phyloP scores from a whole-genome alignment of 2,888 invertebrate species.

The Aleiodes alternator region DNA sequence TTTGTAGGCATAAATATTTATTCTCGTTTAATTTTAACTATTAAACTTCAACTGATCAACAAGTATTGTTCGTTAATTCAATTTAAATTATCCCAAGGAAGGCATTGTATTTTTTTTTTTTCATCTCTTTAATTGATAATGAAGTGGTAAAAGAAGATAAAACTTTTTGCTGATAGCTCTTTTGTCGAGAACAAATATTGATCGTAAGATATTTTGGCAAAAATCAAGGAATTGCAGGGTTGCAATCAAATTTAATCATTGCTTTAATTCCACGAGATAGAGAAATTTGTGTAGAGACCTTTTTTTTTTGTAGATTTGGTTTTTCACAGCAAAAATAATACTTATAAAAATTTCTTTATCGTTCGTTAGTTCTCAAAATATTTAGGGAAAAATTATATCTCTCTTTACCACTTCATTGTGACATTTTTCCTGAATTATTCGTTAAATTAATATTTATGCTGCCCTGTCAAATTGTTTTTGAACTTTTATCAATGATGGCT shows the following conservation, averaged over 20 bases:
- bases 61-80: slow-evolving; percentile 55
- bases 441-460: slow-evolving; percentile 14
- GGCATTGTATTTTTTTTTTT: slow-evolving; percentile 59
- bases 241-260: too few species aligned
- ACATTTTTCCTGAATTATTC: background rate
- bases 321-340: too few species aligned
- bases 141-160: slow-evolving; percentile 9
- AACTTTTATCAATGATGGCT: slow-evolving; percentile 53
- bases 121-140: slow-evolving; percentile 49
- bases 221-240: too few species aligned
- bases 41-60: slow-evolving; percentile 63
- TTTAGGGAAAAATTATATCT: background rate
- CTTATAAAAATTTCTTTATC: background rate
- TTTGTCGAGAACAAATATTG: slow-evolving; percentile 23
- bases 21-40: slow-evolving; percentile 54
- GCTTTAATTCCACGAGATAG: too few species aligned
- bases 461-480: slow-evolving; percentile 17
- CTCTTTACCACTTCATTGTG: background rate
- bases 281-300: too few species aligned
- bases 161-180: slow-evolving; percentile 40
- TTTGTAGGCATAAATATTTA: slow-evolving; percentile 53
- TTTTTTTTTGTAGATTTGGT: too few species aligned
- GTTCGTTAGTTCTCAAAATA: background rate
- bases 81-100: slow-evolving; percentile 58
- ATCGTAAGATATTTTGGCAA: slow-evolving; percentile 2